These are phyloP conservation scores for Smutsia temminckii DNA, from an alignment of 2,797 vertebrate genomes.

Conservation along the genomic window DNA sequence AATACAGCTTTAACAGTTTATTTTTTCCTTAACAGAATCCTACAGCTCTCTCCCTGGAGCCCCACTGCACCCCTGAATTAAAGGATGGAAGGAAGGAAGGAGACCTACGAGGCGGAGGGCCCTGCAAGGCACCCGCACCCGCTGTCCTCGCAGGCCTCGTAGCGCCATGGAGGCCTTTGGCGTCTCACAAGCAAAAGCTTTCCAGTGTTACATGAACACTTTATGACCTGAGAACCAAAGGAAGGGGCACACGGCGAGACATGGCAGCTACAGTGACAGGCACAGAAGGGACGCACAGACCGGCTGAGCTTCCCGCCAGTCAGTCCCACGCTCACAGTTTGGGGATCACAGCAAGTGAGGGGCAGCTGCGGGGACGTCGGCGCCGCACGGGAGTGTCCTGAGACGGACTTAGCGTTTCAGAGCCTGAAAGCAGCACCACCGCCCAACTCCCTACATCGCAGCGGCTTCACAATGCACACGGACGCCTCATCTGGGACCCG, in stretches of 20 bases:
- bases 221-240: neutral
- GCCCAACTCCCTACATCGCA: rapidly evolving
- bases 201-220: rapidly evolving
- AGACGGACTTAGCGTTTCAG: rapidly evolving
- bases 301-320: no score
- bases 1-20: neutral
- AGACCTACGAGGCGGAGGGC: no score
- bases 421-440: neutral
- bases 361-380: no score
- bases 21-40: slow-evolving; percentile 28
- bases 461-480: rapidly evolving
- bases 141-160: neutral
- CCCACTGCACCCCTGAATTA: neutral
- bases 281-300: neutral
- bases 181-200: neutral
- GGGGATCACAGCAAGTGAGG: no score
- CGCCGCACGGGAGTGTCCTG: rapidly evolving
- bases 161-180: neutral
- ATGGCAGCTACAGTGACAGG: rapidly evolving
- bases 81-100: no score
- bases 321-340: rapidly evolving
- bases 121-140: neutral
- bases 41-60: neutral
- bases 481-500: rapidly evolving
- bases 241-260: neutral